These are phyloP conservation scores for Baryphthengus martii DNA, from an alignment of 2,113 vertebrate species.

Conservation along the genomic window DNA sequence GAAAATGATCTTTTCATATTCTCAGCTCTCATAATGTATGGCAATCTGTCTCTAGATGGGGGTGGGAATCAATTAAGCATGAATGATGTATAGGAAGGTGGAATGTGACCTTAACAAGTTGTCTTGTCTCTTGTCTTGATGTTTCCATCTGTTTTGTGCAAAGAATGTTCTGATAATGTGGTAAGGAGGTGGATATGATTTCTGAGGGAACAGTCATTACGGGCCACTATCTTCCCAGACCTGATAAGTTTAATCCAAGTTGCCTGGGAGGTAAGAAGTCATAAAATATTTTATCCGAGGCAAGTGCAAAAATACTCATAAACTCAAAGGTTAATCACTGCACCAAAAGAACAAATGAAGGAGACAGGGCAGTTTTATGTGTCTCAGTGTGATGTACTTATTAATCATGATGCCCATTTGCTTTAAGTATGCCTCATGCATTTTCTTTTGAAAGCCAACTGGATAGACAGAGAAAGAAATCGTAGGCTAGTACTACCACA, in stretches of 20 bases:
- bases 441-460: conserved; percentile 63
- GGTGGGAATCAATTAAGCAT: conserved; percentile 69
- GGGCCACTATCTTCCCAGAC: conserved; percentile 62
- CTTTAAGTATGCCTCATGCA: conserved; percentile 55
- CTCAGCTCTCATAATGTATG: conserved; percentile 50
- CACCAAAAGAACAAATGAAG: conserved; percentile 74
- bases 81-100: conserved; percentile 66
- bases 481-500: neutral
- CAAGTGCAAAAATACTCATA: conserved; percentile 79
- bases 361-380: conserved; percentile 75
- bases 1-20: conserved; percentile 71
- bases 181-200: conserved; percentile 59
- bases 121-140: conserved; percentile 64
- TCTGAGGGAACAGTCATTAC: conserved; percentile 65
- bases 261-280: conserved; percentile 78
- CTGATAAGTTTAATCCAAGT: conserved; percentile 77
- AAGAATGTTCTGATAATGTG: conserved; percentile 54
- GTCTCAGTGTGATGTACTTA: conserved; percentile 66
- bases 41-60: conserved; percentile 64
- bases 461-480: conserved; percentile 47
- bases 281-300: conserved; percentile 80
- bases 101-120: conserved; percentile 76
- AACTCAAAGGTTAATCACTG: conserved; percentile 83
- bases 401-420: conserved; percentile 69
- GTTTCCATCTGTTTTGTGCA: conserved; percentile 70